phyloP scores from a whole-genome alignment of 2,888 invertebrate species.

The Catocala sponsa region DNA sequence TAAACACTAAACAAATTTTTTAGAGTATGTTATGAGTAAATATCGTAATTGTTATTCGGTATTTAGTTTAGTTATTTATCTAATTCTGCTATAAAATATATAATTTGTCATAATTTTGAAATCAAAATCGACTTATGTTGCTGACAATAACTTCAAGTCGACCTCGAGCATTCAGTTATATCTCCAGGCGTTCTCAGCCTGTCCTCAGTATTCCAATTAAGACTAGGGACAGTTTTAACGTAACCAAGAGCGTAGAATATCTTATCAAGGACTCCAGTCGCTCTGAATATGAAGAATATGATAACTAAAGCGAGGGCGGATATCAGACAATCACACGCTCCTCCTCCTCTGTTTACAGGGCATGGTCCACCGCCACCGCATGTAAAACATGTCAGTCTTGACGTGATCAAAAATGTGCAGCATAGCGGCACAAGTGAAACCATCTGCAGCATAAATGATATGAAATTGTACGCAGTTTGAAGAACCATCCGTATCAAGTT shows the following conservation, averaged over 20 bases:
- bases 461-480: slow-evolving; percentile 76
- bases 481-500: slow-evolving; percentile 75
- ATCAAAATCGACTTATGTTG: too few relatives aligned
- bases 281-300: slow-evolving; percentile 72
- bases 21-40: too few relatives aligned
- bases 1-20: too few relatives aligned
- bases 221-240: slow-evolving; percentile 51
- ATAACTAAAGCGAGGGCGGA: slow-evolving; percentile 68
- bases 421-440: slow-evolving; percentile 77
- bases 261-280: slow-evolving; percentile 74
- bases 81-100: too few relatives aligned
- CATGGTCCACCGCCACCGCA: slow-evolving; percentile 77
- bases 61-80: too few relatives aligned
- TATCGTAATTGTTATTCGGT: too few relatives aligned
- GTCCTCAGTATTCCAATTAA: too few relatives aligned
- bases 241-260: slow-evolving; percentile 75
- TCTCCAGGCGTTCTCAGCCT: too few relatives aligned
- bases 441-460: slow-evolving; percentile 74
- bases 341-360: slow-evolving; percentile 59
- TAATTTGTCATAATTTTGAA: too few relatives aligned
- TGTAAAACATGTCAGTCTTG: slow-evolving; percentile 74
- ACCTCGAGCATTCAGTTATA: too few relatives aligned
- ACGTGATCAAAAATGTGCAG: slow-evolving; percentile 70
- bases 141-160: too few relatives aligned
- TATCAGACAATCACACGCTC: slow-evolving; percentile 73